These are phyloP conservation scores for Drosophila anomalipes DNA, from an alignment of 2,888 invertebrate genomes.

Conservation along the genomic window DNA sequence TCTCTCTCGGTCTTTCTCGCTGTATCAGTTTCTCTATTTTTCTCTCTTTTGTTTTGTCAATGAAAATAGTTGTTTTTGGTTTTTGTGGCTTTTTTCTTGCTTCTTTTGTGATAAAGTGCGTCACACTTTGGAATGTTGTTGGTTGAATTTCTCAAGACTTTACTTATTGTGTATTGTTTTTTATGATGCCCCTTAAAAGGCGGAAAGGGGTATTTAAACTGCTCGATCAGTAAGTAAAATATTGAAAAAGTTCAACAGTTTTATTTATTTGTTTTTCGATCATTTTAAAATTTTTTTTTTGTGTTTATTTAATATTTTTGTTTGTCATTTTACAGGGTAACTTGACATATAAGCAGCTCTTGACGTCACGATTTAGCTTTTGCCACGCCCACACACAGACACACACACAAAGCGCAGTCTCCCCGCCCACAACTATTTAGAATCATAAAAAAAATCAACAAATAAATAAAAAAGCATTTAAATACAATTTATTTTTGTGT, in stretches of 20 bases:
- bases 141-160: slow-evolving; percentile 54
- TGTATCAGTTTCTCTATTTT: neutral
- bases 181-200: neutral
- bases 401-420: neutral
- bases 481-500: slow-evolving; percentile 3
- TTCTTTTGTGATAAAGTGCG: slow-evolving; percentile 48
- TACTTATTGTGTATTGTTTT: neutral
- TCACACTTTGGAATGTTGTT: slow-evolving; percentile 71
- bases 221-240: neutral
- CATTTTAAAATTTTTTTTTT: neutral
- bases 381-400: neutral
- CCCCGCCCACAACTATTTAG: neutral
- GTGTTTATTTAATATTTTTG: neutral
- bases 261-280: neutral
- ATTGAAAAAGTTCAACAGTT: neutral
- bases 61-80: slow-evolving; percentile 52
- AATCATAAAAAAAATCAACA: neutral
- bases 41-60: slow-evolving; percentile 44
- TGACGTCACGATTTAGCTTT: neutral
- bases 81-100: slow-evolving; percentile 6
- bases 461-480: slow-evolving; percentile 5
- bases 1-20: neutral
- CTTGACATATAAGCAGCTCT: neutral
- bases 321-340: neutral
- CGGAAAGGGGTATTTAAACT: neutral